A percentile compares a stretch with the other conserved stretches of the same genome.
phyloP scores from a whole-genome alignment of 2,113 vertebrate species.

The Puma concolor region DNA sequence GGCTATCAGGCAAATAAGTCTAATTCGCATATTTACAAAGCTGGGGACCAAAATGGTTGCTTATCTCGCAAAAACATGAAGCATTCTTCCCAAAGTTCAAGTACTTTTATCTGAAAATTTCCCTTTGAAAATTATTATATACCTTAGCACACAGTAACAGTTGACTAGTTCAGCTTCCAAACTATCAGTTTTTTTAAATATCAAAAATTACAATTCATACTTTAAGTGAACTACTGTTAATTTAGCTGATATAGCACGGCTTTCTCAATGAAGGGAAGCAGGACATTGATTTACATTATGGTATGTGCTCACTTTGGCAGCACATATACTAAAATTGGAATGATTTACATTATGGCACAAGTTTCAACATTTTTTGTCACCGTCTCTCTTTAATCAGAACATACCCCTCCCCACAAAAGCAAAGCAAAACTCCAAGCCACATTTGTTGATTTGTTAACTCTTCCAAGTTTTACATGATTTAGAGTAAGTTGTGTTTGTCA shows the following conservation, averaged over 20 bases:
- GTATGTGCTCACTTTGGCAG: too few relatives aligned
- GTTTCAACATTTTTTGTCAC: neutral
- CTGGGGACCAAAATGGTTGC: neutral
- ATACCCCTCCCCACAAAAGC: neutral
- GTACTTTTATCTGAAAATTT: conserved; percentile 38
- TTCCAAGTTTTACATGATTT: neutral
- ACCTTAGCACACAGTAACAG: neutral
- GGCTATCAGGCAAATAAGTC: neutral
- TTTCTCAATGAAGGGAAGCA: too few relatives aligned
- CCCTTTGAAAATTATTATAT: conserved; percentile 39
- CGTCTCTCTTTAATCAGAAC: neutral
- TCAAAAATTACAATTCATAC: neutral
- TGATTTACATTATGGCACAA: neutral
- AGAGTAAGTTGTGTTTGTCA: neutral
- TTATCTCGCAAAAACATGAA: conserved; percentile 40
- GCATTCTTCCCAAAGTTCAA: conserved; percentile 46
- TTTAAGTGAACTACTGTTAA: neutral
- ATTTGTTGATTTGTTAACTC: neutral
- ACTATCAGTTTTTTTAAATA: neutral
- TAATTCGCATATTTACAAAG: conserved; percentile 34
- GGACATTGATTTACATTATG: too few relatives aligned
- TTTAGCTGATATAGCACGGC: neutral
- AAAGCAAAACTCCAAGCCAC: neutral
- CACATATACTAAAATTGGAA: neutral
- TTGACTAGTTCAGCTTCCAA: neutral